These are phyloP conservation scores for Mactra quadrangularis DNA, from an alignment of 1,140 invertebrate species.

Conservation along the genomic window DNA sequence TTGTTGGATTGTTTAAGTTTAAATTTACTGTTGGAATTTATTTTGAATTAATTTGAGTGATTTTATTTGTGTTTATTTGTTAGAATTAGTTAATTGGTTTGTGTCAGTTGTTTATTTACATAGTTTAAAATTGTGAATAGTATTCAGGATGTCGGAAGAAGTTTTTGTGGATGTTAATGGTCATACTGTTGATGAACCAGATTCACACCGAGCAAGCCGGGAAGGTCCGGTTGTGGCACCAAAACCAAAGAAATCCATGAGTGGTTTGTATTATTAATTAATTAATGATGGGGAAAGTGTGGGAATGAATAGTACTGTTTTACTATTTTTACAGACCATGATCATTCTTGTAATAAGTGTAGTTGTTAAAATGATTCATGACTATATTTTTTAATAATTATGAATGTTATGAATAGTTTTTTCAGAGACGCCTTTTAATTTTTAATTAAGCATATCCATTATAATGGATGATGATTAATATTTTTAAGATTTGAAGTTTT, in stretches of 20 bases:
- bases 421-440: neutral
- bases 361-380: neutral
- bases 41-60: too few relatives aligned
- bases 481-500: too few relatives aligned
- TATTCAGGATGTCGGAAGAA: slow-evolving; percentile 7
- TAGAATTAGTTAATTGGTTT: too few relatives aligned
- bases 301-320: neutral
- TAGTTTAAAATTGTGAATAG: too few relatives aligned
- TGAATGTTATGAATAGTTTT: neutral
- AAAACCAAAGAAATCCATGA: slow-evolving; percentile 6
- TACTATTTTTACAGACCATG: neutral
- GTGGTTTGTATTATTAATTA: neutral
- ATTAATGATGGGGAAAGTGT: neutral
- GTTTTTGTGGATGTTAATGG: slow-evolving; percentile 15
- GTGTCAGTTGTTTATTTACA: too few relatives aligned
- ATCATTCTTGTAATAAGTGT: neutral
- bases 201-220: neutral
- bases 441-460: neutral
- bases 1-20: too few relatives aligned
- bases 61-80: too few relatives aligned
- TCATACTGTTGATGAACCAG: neutral
- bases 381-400: neutral
- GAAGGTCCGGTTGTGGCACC: slow-evolving; percentile 10
- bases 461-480: too few relatives aligned
- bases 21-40: too few relatives aligned